Evolutionary conservation across 2,113 vertebrate species (phyloP).

Genomic region (Cricetomys ansorgei): DNA sequence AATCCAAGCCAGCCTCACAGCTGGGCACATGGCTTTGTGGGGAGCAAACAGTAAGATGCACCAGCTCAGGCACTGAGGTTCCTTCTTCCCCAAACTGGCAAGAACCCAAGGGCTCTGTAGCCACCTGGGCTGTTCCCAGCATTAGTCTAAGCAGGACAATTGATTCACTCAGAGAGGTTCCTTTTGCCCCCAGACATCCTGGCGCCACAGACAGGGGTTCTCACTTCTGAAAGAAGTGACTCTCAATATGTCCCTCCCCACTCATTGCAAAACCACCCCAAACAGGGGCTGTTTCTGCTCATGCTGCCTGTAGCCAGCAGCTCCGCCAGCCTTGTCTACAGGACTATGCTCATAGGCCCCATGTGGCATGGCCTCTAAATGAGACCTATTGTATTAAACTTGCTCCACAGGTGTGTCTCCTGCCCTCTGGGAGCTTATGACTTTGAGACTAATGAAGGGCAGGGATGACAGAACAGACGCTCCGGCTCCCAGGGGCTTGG

Average conservation of each 20-base stretch:
- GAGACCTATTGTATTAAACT: constrained; percentile 70
- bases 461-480: not conserved
- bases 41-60: not conserved
- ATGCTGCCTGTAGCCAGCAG: not conserved
- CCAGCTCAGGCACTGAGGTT: not conserved
- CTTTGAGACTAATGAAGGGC: constrained; percentile 63
- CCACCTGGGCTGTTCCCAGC: constrained; percentile 26
- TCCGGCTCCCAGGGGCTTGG: constrained; percentile 21
- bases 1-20: not conserved
- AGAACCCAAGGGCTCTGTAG: constrained; percentile 16
- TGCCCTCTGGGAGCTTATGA: constrained; percentile 61
- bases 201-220: constrained; percentile 26
- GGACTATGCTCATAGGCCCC: not conserved
- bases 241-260: not conserved
- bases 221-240: not conserved
- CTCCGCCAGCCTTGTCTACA: not conserved
- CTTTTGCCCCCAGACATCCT: constrained; percentile 40
- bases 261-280: constrained; percentile 4
- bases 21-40: not conserved
- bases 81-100: constrained; percentile 1
- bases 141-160: not conserved
- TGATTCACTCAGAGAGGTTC: constrained; percentile 18
- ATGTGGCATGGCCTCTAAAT: constrained; percentile 33
- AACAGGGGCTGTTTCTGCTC: not conserved
- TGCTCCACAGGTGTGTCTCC: constrained; percentile 57